phyloP scores from a whole-genome alignment of 2,888 invertebrate species.

The Rambutsinella grinnellia region DNA sequence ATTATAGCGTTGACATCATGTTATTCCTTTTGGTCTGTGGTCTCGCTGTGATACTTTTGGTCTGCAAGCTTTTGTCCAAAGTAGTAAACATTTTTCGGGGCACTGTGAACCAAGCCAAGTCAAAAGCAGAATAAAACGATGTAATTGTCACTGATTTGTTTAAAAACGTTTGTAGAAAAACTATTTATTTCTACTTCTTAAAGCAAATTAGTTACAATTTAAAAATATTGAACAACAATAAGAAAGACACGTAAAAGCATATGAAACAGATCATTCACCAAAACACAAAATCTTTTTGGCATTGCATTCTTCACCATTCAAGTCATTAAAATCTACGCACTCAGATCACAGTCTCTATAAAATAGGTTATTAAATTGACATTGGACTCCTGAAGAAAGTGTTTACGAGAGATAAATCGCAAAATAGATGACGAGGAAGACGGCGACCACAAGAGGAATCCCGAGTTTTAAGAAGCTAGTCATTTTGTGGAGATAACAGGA shows the following conservation, averaged over 20 bases:
- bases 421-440: slow-evolving; percentile 51
- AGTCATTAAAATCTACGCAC: too few species aligned
- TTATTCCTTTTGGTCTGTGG: slow-evolving; percentile 1
- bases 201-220: too few species aligned
- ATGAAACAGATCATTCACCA: not conserved
- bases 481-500: slow-evolving; percentile 29
- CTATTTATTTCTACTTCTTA: too few species aligned
- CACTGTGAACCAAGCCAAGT: too few species aligned
- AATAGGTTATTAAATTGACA: too few species aligned
- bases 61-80: too few species aligned
- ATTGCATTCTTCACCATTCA: too few species aligned
- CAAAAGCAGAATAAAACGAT: too few species aligned
- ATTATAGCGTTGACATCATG: slow-evolving; percentile 21
- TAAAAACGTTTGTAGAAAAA: too few species aligned
- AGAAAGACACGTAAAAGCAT: not conserved
- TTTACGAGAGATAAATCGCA: slow-evolving; percentile 47
- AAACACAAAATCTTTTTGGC: not conserved
- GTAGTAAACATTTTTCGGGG: too few species aligned
- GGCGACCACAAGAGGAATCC: slow-evolving; percentile 48
- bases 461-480: slow-evolving; percentile 36
- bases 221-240: not conserved
- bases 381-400: not conserved
- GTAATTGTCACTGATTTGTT: too few species aligned
- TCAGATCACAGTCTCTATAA: not conserved
- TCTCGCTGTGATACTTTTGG: too few species aligned